Evolutionary conservation across 2,797 vertebrate genomes (phyloP).

Genomic region (Ataeniobius toweri): DNA sequence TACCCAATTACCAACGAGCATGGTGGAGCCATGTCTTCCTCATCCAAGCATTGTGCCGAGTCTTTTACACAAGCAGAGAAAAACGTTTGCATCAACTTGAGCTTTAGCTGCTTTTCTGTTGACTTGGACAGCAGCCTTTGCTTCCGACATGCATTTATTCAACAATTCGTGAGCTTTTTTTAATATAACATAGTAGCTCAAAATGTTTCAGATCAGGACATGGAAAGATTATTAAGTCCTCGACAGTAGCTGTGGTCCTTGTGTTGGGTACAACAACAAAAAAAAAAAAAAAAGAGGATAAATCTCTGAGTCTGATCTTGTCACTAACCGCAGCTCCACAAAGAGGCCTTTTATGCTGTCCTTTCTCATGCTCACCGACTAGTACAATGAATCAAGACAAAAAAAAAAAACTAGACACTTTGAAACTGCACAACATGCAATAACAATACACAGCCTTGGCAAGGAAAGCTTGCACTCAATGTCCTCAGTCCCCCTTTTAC

Average conservation of each 20-base stretch:
- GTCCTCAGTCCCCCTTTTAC: conserved; percentile 50
- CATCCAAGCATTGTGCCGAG: neutral
- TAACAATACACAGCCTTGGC: conserved; percentile 69
- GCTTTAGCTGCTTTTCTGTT: neutral
- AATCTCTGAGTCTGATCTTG: conserved; percentile 56
- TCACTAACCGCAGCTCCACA: conserved; percentile 56
- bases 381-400: conserved; percentile 67
- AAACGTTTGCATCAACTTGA: neutral
- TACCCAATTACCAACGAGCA: too few species aligned
- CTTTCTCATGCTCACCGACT: conserved; percentile 58
- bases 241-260: conserved; percentile 22
- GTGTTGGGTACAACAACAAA: conserved; percentile 22
- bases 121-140: neutral
- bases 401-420: conserved; percentile 61
- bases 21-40: too few species aligned
- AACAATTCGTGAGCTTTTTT: neutral
- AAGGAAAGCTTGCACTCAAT: conserved; percentile 63
- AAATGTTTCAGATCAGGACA: conserved; percentile 19
- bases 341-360: conserved; percentile 58
- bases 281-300: conserved; percentile 14
- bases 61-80: neutral
- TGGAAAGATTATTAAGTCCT: conserved; percentile 9
- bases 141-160: neutral
- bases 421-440: conserved; percentile 71
- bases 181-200: conserved; percentile 6